A percentile compares a stretch with the other conserved stretches of the same genome.
These are phyloP conservation scores for Sialia sialis DNA, from an alignment of 2,113 vertebrate species.

Conservation along the genomic window DNA sequence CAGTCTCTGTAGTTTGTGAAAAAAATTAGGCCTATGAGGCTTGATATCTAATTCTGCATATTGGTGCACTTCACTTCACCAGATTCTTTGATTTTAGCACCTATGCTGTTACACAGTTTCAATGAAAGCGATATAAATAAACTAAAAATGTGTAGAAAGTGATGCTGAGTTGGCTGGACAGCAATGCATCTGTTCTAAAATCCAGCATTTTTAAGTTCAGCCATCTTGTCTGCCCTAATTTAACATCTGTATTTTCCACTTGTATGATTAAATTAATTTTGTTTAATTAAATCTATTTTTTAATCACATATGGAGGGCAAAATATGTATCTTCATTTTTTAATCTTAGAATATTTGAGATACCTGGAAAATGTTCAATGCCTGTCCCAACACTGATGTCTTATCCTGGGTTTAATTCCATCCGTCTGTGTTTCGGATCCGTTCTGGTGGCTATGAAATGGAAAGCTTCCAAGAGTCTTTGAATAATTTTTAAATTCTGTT, in stretches of 20 bases:
- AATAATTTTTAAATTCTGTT: conserved; percentile 62
- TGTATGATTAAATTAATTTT: not conserved
- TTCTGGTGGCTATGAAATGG: conserved; percentile 27
- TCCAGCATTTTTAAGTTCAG: not conserved
- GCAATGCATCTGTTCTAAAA: conserved; percentile 15
- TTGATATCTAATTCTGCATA: not conserved
- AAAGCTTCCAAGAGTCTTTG: conserved; percentile 39
- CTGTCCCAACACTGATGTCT: not conserved
- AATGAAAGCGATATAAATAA: not conserved
- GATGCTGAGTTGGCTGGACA: conserved; percentile 44
- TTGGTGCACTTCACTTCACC: not conserved
- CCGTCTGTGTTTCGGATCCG: not conserved
- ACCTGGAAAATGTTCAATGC: not conserved
- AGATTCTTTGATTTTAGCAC: conserved; percentile 34
- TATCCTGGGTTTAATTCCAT: conserved; percentile 1
- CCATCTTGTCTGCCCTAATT: not conserved
- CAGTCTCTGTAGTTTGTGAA: not conserved
- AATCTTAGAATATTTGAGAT: not conserved
- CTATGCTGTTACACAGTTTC: not conserved
- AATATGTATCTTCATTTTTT: not conserved
- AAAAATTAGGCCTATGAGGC: not conserved
- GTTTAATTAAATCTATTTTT: not conserved
- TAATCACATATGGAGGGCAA: not conserved
- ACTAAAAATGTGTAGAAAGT: conserved; percentile 13
- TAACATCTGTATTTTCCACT: conserved; percentile 32